phyloP scores from a whole-genome alignment of 1,140 invertebrate species.

The Drosophila nigrodunni region DNA sequence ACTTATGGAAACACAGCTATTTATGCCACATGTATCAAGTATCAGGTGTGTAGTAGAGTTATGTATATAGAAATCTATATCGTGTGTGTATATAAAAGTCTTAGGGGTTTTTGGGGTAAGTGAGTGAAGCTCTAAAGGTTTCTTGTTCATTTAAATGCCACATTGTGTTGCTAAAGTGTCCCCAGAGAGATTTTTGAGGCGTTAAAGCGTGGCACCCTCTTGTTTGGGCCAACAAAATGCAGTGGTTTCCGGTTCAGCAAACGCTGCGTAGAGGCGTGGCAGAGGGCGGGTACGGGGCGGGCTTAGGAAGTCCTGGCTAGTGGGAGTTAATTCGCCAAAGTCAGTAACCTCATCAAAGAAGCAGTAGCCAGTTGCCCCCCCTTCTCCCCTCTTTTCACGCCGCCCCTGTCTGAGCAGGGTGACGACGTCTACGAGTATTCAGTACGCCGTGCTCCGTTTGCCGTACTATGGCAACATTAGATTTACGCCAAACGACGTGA shows the following conservation, averaged over 20 bases:
- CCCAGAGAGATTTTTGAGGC: conserved; percentile 76
- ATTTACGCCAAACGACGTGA: conserved; percentile 82
- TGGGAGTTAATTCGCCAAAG: conserved; percentile 82
- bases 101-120: conserved; percentile 9
- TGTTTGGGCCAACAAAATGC: conserved; percentile 75
- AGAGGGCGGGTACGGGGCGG: not conserved
- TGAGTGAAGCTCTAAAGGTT: conserved; percentile 60
- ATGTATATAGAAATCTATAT: conserved; percentile 3
- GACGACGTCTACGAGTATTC: conserved; percentile 7
- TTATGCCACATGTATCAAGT: not conserved
- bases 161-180: conserved; percentile 79
- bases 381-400: not conserved
- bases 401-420: conserved; percentile 5
- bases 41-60: not conserved
- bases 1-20: not conserved
- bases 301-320: conserved; percentile 22
- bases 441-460: conserved; percentile 11
- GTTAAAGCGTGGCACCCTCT: conserved; percentile 77
- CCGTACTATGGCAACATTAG: conserved; percentile 71
- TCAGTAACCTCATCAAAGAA: conserved; percentile 84
- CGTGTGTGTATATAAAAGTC: not conserved
- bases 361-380: conserved; percentile 53
- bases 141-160: conserved; percentile 78
- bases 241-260: conserved; percentile 79
- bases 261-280: conserved; percentile 47